Evolutionary conservation across 1,140 invertebrate species (phyloP), one percentile per base, ranked within the genome.

Genomic region (Chrysoperla carnea): DNA sequence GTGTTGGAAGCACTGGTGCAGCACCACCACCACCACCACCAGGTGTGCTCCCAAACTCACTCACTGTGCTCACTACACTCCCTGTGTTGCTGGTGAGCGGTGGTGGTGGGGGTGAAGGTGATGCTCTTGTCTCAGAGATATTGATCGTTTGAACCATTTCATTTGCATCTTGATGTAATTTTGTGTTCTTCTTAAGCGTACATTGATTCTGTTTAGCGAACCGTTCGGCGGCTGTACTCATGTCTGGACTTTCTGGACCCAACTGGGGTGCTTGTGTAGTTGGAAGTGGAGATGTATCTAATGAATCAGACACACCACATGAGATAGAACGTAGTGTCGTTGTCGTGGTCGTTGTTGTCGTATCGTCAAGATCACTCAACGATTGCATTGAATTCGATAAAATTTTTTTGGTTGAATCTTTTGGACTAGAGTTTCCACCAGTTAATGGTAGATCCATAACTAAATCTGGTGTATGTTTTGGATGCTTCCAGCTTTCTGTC

Each of bases 401-500:
- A 5, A 23, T 23, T 23, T 23, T 67, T 71, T 23, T 67, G 64
- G 9, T 52, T 52, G 0, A 52, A 37, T 70, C 66, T 48, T 73
- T 68, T 0, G 66, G 54, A 46, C 55, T 59, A 37, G 54, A 55
- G 44, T 52, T 52, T 11, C 51, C 60, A 23, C 17, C 17, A 4
- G 62, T 57, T 3, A 76, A 51, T 7, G 86, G 86, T 38, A 90
- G 62, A 60, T 89, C 85, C 70, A 89, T 81, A 27, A 92, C 85
- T n/a, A 92, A 63, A 61, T 92, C 87, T 1, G 86, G 87, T 2
- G 86, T 81, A 47, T 81, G 76, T 48, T 78, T 78, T 53, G 65
- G 72, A 39, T 67, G 61, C 37, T 51, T 40, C 46, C 60, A 71
- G 53, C 44, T 68, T 23, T 23, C 17, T 62, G 47, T 69, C 52